phyloP scores from a whole-genome alignment of 2,113 vertebrate species.

The Theropithecus gelada region DNA sequence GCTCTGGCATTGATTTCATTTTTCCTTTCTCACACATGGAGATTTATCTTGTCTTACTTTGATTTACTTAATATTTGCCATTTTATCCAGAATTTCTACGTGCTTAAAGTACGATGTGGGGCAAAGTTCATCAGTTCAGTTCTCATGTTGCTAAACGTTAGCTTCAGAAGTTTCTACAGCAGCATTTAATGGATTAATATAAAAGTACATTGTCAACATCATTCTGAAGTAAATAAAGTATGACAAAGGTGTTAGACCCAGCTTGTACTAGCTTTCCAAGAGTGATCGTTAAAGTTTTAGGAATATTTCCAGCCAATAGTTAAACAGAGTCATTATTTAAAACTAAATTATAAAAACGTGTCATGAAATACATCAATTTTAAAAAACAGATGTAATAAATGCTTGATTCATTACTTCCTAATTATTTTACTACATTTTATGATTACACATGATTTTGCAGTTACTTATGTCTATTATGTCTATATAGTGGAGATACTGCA shows the following conservation, averaged over 20 bases:
- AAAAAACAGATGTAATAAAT: not conserved
- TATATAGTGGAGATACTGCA: not conserved
- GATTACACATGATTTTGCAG: not conserved
- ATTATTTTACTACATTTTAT: not conserved
- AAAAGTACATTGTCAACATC: not conserved
- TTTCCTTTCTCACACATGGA: not conserved
- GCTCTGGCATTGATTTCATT: not conserved
- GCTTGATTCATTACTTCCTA: not conserved
- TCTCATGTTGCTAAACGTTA: not conserved
- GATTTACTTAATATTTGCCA: not conserved
- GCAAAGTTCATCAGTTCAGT: not conserved
- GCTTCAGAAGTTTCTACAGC: not conserved
- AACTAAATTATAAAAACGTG: not conserved
- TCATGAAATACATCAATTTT: not conserved
- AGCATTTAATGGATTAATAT: not conserved
- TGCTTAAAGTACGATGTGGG: not conserved
- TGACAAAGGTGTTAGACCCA: not conserved
- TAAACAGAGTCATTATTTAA: constrained; percentile 20
- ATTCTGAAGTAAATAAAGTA: not conserved
- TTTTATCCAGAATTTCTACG: not conserved
- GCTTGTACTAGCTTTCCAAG: not conserved
- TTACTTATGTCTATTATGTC: not conserved
- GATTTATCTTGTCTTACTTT: not conserved
- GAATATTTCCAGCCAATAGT: not conserved
- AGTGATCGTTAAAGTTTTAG: not conserved